These are phyloP conservation scores for Epizoanthus ramosus DNA, from an alignment of 92 coral and sea anemone genomes.

Conservation along the genomic window DNA sequence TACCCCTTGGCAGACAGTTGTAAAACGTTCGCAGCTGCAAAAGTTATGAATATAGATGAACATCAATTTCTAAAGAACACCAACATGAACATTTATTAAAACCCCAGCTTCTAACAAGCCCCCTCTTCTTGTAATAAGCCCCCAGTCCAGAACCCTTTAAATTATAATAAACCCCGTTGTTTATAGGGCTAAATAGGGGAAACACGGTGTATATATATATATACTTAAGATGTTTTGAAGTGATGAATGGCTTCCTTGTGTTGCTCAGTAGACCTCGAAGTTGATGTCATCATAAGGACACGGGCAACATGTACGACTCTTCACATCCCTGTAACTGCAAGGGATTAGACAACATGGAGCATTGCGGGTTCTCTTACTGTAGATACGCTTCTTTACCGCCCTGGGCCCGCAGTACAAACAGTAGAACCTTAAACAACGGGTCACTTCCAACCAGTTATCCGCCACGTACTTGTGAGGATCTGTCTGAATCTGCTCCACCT, in stretches of 20 bases:
- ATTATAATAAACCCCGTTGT: not conserved
- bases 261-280: slow-evolving; percentile 34
- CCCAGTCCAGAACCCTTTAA: no score
- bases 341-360: slow-evolving; percentile 32
- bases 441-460: slow-evolving; percentile 44
- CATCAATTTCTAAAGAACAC: no score
- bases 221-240: no score
- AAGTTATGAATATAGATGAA: no score
- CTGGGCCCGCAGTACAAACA: slow-evolving; percentile 15
- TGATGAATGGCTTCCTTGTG: not conserved
- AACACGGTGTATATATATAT: no score
- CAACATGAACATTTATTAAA: no score
- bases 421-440: slow-evolving; percentile 27
- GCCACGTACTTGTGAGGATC: slow-evolving; percentile 22
- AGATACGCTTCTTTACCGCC: not conserved
- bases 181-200: no score
- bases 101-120: no score
- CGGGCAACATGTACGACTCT: slow-evolving; percentile 7
- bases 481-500: slow-evolving; percentile 25
- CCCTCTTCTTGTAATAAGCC: no score
- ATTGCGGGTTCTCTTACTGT: no score
- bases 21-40: no score
- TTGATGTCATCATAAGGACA: slow-evolving; percentile 14
- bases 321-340: slow-evolving; percentile 5
- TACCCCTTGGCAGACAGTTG: no score